A percentile compares a stretch with the other conserved stretches of the same genome.
phyloP scores from a whole-genome alignment of 2,888 invertebrate species.

The Macropis europaea region DNA sequence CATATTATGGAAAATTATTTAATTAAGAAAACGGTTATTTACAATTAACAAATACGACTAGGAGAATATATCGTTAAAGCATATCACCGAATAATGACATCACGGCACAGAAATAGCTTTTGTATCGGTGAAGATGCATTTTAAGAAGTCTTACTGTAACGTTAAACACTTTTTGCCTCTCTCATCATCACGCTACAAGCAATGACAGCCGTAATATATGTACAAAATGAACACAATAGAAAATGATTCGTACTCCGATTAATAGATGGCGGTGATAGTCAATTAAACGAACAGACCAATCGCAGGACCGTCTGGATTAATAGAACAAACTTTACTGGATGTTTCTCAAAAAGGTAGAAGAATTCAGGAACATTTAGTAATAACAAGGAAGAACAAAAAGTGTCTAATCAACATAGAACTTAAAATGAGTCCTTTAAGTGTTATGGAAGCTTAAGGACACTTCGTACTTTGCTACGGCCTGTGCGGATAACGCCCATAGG shows the following conservation, averaged over 20 bases:
- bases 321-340: too few relatives aligned
- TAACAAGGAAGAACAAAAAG: too few relatives aligned
- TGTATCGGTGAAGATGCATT: conserved; percentile 37
- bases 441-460: too few relatives aligned
- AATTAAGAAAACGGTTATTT: conserved; percentile 43
- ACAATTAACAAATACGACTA: conserved; percentile 37
- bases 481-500: too few relatives aligned
- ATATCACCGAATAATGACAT: conserved; percentile 31
- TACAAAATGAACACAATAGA: conserved; percentile 44
- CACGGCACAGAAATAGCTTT: conserved; percentile 33
- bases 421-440: too few relatives aligned
- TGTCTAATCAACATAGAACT: too few relatives aligned
- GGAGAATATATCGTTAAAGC: conserved; percentile 23
- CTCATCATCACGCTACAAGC: conserved; percentile 35
- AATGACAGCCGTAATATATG: conserved; percentile 47
- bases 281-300: conserved; percentile 18
- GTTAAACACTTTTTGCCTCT: conserved; percentile 24
- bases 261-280: conserved; percentile 41
- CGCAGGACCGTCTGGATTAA: too few relatives aligned
- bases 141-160: conserved; percentile 29
- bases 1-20: conserved; percentile 77
- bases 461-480: too few relatives aligned
- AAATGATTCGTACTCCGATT: conserved; percentile 32
- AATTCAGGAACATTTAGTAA: too few relatives aligned
- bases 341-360: too few relatives aligned